Evolutionary conservation across 2,888 invertebrate genomes (phyloP).

Genomic region (Ormyrus pomaceus): DNA sequence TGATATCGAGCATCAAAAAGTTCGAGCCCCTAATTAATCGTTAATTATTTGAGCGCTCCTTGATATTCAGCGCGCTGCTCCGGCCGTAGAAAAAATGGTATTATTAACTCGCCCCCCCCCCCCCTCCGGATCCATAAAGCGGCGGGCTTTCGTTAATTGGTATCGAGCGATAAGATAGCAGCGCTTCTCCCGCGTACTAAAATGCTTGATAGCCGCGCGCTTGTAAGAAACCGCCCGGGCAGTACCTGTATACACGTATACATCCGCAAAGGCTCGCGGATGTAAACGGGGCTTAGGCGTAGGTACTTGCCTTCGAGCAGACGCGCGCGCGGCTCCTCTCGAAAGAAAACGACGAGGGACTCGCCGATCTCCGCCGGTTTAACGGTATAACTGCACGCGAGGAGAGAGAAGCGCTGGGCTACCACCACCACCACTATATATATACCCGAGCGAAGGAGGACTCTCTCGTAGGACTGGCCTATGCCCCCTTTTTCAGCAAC

Average conservation of each 20-base stretch:
- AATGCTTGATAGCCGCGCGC: not conserved
- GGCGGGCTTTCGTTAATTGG: constrained; percentile 30
- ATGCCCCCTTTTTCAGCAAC: constrained; percentile 27
- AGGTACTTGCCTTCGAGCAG: constrained; percentile 11
- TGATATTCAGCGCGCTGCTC: constrained; percentile 4
- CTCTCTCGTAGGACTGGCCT: not conserved
- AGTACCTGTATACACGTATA: too few species aligned
- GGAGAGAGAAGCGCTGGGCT: not conserved
- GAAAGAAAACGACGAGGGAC: constrained; percentile 15
- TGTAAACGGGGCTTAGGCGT: constrained; percentile 7
- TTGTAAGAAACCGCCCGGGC: not conserved
- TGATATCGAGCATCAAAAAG: not conserved
- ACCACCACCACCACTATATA: not conserved
- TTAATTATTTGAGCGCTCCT: constrained; percentile 4
- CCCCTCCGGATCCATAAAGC: constrained; percentile 11
- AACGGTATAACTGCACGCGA: constrained; percentile 30
- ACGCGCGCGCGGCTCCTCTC: not conserved
- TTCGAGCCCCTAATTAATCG: not conserved
- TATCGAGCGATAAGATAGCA: constrained; percentile 21
- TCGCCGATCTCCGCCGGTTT: constrained; percentile 3
- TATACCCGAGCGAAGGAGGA: not conserved
- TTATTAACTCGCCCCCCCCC: constrained; percentile 11
- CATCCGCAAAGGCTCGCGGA: not conserved
- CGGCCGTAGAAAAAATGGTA: not conserved
- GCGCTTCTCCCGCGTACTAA: not conserved